A percentile compares a stretch with the other conserved stretches of the same genome.
phyloP scores from a whole-genome alignment of 2,888 invertebrate species.

The Luperina nickerlii region DNA sequence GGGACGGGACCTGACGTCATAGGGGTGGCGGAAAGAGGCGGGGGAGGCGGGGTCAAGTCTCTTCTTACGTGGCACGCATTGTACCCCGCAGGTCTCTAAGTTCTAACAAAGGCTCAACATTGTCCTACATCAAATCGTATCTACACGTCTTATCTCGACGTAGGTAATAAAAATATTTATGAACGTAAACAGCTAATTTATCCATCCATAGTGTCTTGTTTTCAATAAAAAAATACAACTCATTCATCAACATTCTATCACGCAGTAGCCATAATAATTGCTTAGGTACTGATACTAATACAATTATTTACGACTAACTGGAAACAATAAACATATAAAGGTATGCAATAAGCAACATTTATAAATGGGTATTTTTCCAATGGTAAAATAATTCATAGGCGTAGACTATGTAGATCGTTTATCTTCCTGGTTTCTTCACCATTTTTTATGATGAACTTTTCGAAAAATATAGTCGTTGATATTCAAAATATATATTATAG shows the following conservation, averaged over 20 bases:
- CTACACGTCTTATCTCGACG: constrained; percentile 13
- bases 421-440: background rate
- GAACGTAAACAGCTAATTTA: constrained; percentile 11
- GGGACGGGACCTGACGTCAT: too few relatives aligned
- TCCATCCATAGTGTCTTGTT: constrained; percentile 28
- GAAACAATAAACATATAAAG: constrained; percentile 22
- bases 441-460: background rate
- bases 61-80: too few relatives aligned
- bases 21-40: too few relatives aligned
- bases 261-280: constrained; percentile 39
- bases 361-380: background rate
- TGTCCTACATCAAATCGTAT: background rate
- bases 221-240: constrained; percentile 6
- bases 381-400: background rate
- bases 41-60: too few relatives aligned
- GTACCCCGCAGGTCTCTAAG: background rate
- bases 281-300: background rate
- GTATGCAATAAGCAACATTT: background rate
- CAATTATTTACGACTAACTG: constrained; percentile 26
- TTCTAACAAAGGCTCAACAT: background rate
- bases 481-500: background rate
- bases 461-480: background rate
- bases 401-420: background rate
- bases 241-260: constrained; percentile 37
- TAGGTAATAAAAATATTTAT: background rate